Base-by-base conservation (phyloP, 2,797 vertebrate species). In the Sebastes goodei region DNA sequence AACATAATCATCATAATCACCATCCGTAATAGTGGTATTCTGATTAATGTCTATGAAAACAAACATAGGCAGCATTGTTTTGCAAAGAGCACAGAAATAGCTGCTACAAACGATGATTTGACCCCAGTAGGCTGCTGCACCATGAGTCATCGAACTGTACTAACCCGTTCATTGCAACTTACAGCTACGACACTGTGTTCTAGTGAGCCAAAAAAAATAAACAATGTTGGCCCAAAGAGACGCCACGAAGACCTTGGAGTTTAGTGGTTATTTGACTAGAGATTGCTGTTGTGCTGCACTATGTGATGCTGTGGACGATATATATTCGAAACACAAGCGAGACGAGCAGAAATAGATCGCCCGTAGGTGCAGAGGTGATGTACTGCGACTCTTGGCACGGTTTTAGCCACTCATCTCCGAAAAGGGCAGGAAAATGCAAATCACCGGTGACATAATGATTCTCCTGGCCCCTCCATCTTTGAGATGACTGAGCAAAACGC, bases 351-450 rank as follows among this genome's bases (percentile, higher is more conserved):
- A 57, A 86, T 74, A 82, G 38, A 74, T 52, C 64, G 76, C 77
- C 69, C 38, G 67, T 20, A 52, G 74, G 38, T 77, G 67, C 30
- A 4, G 6, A 76, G 75, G 63, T 80, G 76, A 83, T 77, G 74
- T 33, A 71, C 46, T 35, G 69, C 60, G 68, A 78, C 66, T 77
- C 83, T 63, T 90, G 87, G 81, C 83, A 86, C 62, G 42, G 78
- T 75, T 86, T 83, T 33, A 74, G 83, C 80, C 71, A 77, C 57
- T 82, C 62, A 60, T 87, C 83, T 87, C 71, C 60, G 71, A 78
- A 79, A 79, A 91, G 87, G 73, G 82, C 81, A 81, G 72, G 74
- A 86, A 86, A 74, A 86, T 81, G 76, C 74, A 81, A 79, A 89
- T 77, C 42, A 30, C 35, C 65, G n/a, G 53, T 35, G 73, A 83